Base-by-base conservation (phyloP, 92 coral and sea anemone genomes). In the Siderastrea siderea region DNA sequence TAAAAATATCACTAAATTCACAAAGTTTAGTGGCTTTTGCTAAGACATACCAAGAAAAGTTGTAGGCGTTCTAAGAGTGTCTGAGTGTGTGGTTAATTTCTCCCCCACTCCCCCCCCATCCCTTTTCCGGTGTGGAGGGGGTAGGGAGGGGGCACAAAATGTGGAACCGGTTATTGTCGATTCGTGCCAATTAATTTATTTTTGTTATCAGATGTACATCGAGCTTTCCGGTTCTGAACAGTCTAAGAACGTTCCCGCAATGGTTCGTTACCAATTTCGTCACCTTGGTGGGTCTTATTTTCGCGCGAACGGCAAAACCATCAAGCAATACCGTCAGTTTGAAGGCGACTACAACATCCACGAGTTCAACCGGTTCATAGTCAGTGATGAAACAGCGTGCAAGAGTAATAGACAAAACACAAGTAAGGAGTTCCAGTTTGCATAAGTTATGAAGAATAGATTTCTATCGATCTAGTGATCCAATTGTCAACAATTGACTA, bases 211-310 rank as follows among this genome's bases (percentile, higher is more conserved):
- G 74, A 68, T 68, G 10, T 68, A 68, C 50, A 68, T 68, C 15
- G 74, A 68, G 74, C 50, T 68, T 38, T 38, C 10, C 26, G 74
- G 74, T 7, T 6, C 47, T 7, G 74, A 68, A 9, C 74, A 68
- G 26, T 9, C 74, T 38, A 13, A 15, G 6, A 38, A 13, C 26
- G 74, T 68, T 13, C 74, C 74, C 10, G 47, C 47, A 6, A 68
- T n/a, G 10, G 26, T 68, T 26, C 17, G 26, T 19, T 3, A n/a
- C 15, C 47, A 17, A 68, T 6, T 68, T 19, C 74, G 74, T 47
- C 74, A 68, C 26, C 48, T 68, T 17, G 15, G 74, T 47, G 74
- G 74, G 9, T 68, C 74, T 19, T 68, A 38, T 13, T 68, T 68
- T 46, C 74, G 74, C 26, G 14, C 74, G 9, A 13, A 15, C 12